A percentile compares a stretch with the other conserved stretches of the same genome.
Evolutionary conservation across 2,113 vertebrate species (phyloP).

Genomic region (Aix galericulata): DNA sequence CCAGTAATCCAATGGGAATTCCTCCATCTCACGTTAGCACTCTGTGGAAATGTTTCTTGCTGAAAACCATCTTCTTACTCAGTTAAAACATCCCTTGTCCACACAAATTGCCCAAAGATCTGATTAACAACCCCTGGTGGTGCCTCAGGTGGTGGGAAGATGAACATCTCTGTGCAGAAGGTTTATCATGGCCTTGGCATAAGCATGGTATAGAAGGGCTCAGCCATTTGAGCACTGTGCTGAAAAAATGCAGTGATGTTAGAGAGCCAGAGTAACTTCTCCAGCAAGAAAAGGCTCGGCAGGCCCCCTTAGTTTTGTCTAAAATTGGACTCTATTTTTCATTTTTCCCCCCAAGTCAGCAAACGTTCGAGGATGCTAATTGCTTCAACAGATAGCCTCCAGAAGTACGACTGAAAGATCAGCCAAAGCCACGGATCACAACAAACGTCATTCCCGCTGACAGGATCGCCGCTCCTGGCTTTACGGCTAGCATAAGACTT

Average conservation of each 20-base stretch:
- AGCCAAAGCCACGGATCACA: not conserved
- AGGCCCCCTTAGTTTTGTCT: not conserved
- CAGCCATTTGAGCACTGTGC: not conserved
- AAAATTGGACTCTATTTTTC: rapidly evolving
- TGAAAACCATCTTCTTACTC: not conserved
- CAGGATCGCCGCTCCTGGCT: rapidly evolving
- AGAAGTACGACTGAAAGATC: rapidly evolving
- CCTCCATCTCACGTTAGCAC: not conserved
- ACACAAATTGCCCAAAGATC: not conserved
- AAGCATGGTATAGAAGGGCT: not conserved
- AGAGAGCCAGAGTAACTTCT: not conserved
- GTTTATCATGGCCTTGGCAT: not conserved
- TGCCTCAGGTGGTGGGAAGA: not conserved
- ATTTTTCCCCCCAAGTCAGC: not conserved
- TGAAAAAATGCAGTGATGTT: not conserved
- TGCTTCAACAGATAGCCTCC: not conserved
- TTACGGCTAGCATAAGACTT: not conserved
- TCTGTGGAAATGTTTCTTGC: not conserved
- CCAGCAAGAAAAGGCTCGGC: not conserved
- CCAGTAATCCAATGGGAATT: not conserved
- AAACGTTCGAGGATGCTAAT: not conserved
- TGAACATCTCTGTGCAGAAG: rapidly evolving
- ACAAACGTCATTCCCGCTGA: rapidly evolving
- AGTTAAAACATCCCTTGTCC: not conserved
- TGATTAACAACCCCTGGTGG: not conserved